Evolutionary conservation across 1,140 invertebrate genomes (phyloP).

Genomic region (Ephestia elutella): DNA sequence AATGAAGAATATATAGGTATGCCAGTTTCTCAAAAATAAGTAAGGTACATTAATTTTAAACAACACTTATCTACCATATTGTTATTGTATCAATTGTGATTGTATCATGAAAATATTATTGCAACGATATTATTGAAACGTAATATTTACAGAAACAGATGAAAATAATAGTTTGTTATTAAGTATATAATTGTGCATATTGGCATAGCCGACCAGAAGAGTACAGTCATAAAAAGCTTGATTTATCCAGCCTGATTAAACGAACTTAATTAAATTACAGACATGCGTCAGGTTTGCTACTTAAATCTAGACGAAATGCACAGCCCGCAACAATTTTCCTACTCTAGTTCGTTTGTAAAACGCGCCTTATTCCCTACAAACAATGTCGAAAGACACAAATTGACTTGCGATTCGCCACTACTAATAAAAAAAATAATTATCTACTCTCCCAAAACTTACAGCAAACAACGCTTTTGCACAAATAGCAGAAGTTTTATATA

Average conservation of each 20-base stretch:
- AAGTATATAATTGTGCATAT: too few species aligned
- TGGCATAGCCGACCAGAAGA: too few species aligned
- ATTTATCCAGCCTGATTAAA: background rate
- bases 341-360: constrained; percentile 40
- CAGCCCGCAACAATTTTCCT: constrained; percentile 56
- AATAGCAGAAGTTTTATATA: constrained; percentile 23
- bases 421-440: constrained; percentile 16
- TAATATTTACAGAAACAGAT: too few species aligned
- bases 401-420: constrained; percentile 39
- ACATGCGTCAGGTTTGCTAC: constrained; percentile 25
- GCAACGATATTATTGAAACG: too few species aligned
- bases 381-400: constrained; percentile 41
- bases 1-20: too few species aligned
- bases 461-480: constrained; percentile 23
- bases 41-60: too few species aligned
- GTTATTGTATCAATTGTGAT: too few species aligned
- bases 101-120: too few species aligned
- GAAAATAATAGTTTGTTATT: too few species aligned
- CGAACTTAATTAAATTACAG: background rate
- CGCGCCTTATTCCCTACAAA: constrained; percentile 36
- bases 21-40: too few species aligned
- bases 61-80: too few species aligned
- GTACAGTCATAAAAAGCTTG: too few species aligned
- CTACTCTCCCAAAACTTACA: constrained; percentile 18
- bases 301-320: constrained; percentile 61